Evolutionary conservation across 2,888 invertebrate genomes (phyloP).

Genomic region (Chrysolina haemoptera): DNA sequence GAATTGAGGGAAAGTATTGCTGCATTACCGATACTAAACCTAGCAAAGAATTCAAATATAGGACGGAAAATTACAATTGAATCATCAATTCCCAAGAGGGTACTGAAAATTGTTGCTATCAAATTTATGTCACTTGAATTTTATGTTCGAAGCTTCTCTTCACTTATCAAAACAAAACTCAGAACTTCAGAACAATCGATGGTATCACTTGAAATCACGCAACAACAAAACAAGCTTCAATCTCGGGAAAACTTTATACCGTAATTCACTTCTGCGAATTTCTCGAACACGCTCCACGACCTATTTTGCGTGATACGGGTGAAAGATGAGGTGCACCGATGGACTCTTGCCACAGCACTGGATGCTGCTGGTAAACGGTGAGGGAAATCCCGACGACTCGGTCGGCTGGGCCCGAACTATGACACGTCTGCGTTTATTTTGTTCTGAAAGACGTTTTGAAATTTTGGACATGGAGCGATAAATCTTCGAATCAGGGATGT

Average conservation of each 20-base stretch:
- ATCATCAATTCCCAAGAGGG: too few species aligned
- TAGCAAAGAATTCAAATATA: too few species aligned
- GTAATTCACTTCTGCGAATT: not conserved
- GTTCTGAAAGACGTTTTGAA: slow-evolving; percentile 35
- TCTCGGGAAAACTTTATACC: not conserved
- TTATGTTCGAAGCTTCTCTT: not conserved
- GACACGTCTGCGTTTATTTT: slow-evolving; percentile 53
- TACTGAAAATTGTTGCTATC: too few species aligned
- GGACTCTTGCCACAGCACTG: slow-evolving; percentile 53
- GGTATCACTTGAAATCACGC: slow-evolving; percentile 5
- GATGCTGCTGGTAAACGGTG: slow-evolving; percentile 49
- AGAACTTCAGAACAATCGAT: not conserved
- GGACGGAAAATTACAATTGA: too few species aligned
- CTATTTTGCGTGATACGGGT: not conserved
- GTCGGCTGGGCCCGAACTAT: slow-evolving; percentile 54
- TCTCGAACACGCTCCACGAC: not conserved
- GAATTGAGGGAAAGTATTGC: too few species aligned
- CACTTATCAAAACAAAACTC: not conserved
- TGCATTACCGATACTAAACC: too few species aligned
- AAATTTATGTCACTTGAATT: too few species aligned
- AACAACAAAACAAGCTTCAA: slow-evolving; percentile 22
- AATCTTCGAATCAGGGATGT: slow-evolving; percentile 32
- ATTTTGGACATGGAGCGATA: slow-evolving; percentile 39
- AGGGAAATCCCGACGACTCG: slow-evolving; percentile 50
- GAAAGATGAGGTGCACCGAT: slow-evolving; percentile 15